Base-by-base conservation (phyloP, 1,140 invertebrate species). In the Radopholus similis region DNA sequence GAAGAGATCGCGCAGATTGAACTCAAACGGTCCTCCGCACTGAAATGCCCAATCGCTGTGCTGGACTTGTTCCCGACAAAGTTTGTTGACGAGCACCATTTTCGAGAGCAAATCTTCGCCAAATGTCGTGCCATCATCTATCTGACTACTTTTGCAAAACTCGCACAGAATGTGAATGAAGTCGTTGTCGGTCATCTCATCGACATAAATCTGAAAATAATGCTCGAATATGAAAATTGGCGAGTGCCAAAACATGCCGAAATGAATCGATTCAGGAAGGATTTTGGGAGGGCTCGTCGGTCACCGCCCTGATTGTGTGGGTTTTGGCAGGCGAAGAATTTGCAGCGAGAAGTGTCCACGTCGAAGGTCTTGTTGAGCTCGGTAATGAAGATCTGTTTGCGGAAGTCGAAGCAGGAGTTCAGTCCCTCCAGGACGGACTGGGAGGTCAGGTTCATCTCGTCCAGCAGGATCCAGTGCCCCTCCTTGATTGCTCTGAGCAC, bases 261-360 rank as follows among this genome's bases (percentile, higher is more conserved):
- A 23, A 92, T 95, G 78, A 99, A 99, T 77, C 96, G 88, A 85
- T 99, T 99, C 0, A 98, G 84, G 81, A 99, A 99, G 1, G 95
- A 98, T 77, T 91, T 89, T 0, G 96, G 96, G 49, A 99, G 85
- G 9, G 95, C 95, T 83, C 95, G 89, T 71, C 96, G 86, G 1
- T 90, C 93, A 2, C 95, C 93, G 35, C 96, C 96, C 86, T 98
- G 91, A 78, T 88, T 88, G n/a, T 93, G 84, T 0, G 96, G 95
- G 87, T 99, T 99, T 85, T 98, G 95, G 83, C 94, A 97, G 11
- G 90, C 95, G 84, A 99, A 99, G 38, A 99, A 88, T 75, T 90
- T 88, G 0, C 93, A 96, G 40, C 77, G 72, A 64, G 82, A 81
- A 0, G 55, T 13, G n/a, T 78, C 64, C 37, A 97, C 87, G 62